phyloP scores from a whole-genome alignment of 2,113 vertebrate species.

The Pituophis catenifer region DNA sequence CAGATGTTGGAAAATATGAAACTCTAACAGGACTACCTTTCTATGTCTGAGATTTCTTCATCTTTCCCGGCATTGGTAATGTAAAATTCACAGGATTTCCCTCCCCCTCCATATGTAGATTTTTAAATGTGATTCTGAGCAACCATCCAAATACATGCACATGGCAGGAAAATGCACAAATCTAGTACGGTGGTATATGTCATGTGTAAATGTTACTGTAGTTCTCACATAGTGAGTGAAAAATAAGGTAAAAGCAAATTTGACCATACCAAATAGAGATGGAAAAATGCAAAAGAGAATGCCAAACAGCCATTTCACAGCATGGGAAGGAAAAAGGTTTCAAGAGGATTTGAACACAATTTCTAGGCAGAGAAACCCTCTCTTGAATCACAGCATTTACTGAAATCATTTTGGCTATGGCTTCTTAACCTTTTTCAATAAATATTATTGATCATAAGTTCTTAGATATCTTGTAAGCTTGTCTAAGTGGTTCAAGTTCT shows the following conservation, averaged over 20 bases:
- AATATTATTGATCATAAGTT: neutral
- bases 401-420: neutral
- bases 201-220: neutral
- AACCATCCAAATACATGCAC: neutral
- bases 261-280: neutral
- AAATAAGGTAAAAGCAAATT: neutral
- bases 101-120: too few relatives aligned
- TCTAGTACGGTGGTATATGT: neutral
- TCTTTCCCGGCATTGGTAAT: neutral
- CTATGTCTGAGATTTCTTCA: neutral
- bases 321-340: neutral
- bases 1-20: neutral
- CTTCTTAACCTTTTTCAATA: neutral
- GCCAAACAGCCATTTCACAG: neutral
- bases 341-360: neutral
- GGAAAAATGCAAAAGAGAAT: neutral
- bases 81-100: neutral
- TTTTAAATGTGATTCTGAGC: neutral
- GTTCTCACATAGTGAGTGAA: neutral
- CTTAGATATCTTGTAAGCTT: neutral
- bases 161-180: neutral
- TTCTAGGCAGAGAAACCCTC: neutral
- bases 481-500: neutral
- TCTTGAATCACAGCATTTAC: neutral
- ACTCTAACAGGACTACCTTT: neutral